Evolutionary conservation across 2,888 invertebrate genomes (phyloP), one percentile per base, ranked within the genome.

Genomic region (Gisinianus flammeolus): DNA sequence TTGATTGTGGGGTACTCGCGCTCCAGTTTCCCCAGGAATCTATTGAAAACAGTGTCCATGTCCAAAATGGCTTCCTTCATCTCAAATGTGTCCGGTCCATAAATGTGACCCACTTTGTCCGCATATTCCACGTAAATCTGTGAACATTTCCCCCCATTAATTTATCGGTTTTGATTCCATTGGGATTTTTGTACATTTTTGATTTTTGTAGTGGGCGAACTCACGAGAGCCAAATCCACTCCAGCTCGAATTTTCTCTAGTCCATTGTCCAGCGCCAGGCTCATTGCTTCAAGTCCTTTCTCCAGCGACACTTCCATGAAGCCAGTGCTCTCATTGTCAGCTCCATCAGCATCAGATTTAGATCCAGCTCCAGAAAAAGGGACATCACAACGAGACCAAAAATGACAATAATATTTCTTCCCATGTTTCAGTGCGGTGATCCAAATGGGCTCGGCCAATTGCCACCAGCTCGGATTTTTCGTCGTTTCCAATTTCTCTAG

Each of bases 41-140:
- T 76, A 31, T 78, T 26, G 24, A 86, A 58, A 8, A 82, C 83
- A 6, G 78, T 77, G 72, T 86, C 86, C n/a, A 86, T 79, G 64
- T 85, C 85, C 31, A 80, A 73, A 19, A 86, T 79, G 6, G 85
- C 85, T 52, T 82, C 64, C 31, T 81, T 75, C 35, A 85, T 77
- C 62, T 85, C 83, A 1, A 79, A 67, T 0, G 85, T 85, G 22
- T 84, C 81, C 0, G 86, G 86, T 4, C 86, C 86, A 28, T 79
- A 78, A 5, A 72, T 68, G 76, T 86, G 86, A 2, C 86, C 86
- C 72, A 83, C 79, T 68, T 81, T 79, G 77, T 85, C 85, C 6
- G 81, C 69, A 28, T 82, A 82, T 66, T 85, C 85, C 12, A 80
- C 82, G 77, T 85, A 85, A 22, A 85, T 78, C 83, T 84, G 30